Percentiles rank a stretch among this genome's conserved stretches.
Conservation (phyloP, 2,113 vertebrate species). For the Epinephelus lanceolatus region DNA sequence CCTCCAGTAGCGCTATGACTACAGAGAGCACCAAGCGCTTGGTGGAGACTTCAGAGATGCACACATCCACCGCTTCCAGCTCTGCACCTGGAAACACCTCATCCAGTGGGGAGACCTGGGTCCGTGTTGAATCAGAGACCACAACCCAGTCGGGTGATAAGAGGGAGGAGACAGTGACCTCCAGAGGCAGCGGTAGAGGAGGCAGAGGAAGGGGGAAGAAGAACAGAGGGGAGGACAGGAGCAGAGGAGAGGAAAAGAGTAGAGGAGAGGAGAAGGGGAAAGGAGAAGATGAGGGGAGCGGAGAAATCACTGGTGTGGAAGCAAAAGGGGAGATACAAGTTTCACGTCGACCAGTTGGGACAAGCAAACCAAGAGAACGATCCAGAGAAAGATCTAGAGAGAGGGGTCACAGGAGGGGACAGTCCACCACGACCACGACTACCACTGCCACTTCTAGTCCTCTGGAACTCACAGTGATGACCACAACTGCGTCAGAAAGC, state of each 20-base stretch:
- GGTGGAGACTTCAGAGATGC: conserved; percentile 42
- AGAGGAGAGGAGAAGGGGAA: conserved; percentile 66
- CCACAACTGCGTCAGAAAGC: conserved; percentile 18
- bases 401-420: conserved; percentile 76
- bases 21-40: conserved; percentile 40
- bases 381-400: conserved; percentile 75
- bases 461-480: conserved; percentile 33
- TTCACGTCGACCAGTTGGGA: conserved; percentile 66
- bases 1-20: conserved; percentile 45
- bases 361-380: conserved; percentile 77
- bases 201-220: conserved; percentile 77
- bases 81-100: conserved; percentile 37
- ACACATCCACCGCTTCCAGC: conserved; percentile 38
- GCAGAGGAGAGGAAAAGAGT: conserved; percentile 46
- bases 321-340: conserved; percentile 83
- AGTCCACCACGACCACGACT: conserved; percentile 64
- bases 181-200: conserved; percentile 66
- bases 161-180: conserved; percentile 62
- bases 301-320: conserved; percentile 70
- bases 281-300: conserved; percentile 78
- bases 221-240: conserved; percentile 70
- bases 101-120: conserved; percentile 51
- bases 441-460: background rate
- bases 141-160: conserved; percentile 58
- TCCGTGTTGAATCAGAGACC: conserved; percentile 62